Conservation (phyloP, 64 coral and sea anemone species). For the Cladopsammia gracilis region DNA sequence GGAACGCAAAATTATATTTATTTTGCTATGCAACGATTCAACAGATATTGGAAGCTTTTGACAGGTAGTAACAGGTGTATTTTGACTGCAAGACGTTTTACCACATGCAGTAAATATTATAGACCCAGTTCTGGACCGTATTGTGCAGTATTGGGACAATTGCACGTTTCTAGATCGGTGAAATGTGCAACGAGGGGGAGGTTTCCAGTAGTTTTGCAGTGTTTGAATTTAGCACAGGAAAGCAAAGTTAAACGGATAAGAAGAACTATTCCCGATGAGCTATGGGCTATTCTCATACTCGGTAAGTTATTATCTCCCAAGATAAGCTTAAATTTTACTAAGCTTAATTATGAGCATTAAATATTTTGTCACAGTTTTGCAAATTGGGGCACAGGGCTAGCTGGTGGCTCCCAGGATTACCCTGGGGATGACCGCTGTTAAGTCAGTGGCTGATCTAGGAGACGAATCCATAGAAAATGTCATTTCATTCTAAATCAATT, state of each 20-base stretch:
- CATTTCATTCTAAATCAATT: too few species aligned
- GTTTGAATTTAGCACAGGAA: background rate
- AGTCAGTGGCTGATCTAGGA: too few species aligned
- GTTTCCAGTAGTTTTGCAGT: conserved; percentile 7
- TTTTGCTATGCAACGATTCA: conserved; percentile 3
- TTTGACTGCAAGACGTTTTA: background rate
- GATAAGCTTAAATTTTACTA: too few species aligned
- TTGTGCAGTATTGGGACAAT: too few species aligned
- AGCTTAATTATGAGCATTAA: too few species aligned
- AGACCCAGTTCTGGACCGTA: background rate
- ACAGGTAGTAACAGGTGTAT: background rate
- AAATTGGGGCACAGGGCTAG: too few species aligned
- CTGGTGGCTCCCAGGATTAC: too few species aligned
- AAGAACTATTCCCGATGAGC: conserved; percentile 23
- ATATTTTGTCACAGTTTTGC: too few species aligned
- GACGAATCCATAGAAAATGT: too few species aligned
- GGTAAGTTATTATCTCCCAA: background rate
- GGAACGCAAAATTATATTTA: background rate
- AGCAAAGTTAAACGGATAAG: conserved; percentile 24
- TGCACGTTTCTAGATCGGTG: background rate
- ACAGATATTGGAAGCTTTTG: background rate
- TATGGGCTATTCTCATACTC: conserved; percentile 38
- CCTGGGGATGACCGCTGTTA: too few species aligned
- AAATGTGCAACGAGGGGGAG: background rate
- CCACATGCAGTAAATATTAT: background rate